phyloP scores from a whole-genome alignment of 1,140 invertebrate species.

The Dufourea novaeangliae region DNA sequence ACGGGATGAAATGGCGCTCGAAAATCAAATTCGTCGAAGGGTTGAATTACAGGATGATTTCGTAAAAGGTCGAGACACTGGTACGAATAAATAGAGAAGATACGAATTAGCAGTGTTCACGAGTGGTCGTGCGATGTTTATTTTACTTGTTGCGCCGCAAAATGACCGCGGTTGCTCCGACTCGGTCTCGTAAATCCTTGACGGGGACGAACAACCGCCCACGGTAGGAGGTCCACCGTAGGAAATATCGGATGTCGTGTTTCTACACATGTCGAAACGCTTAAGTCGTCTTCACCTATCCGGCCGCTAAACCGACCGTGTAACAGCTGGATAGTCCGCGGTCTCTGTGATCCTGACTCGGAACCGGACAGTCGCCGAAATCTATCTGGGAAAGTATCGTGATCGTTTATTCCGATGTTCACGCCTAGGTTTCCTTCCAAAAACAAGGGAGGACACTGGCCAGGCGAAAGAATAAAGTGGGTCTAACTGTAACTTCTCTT shows the following conservation, averaged over 20 bases:
- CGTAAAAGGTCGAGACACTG: too few species aligned
- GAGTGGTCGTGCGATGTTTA: not conserved
- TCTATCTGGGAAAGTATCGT: conserved; percentile 16
- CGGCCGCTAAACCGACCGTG: conserved; percentile 33
- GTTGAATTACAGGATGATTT: not conserved
- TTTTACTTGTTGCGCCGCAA: conserved; percentile 35
- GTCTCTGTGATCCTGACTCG: conserved; percentile 52
- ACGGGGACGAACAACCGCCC: conserved; percentile 37
- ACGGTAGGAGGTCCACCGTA: conserved; percentile 43
- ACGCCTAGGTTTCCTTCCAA: conserved; percentile 18
- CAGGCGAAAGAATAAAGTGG: too few species aligned
- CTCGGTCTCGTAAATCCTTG: conserved; percentile 63
- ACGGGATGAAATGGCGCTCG: too few species aligned
- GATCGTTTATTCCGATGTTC: conserved; percentile 26
- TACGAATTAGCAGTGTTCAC: not conserved
- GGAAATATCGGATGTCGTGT: conserved; percentile 74
- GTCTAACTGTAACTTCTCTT: too few species aligned
- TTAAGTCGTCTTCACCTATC: conserved; percentile 65
- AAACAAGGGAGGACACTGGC: not conserved
- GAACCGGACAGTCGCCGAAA: conserved; percentile 37
- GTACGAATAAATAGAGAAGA: not conserved
- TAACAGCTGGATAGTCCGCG: conserved; percentile 55
- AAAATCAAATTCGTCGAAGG: not conserved
- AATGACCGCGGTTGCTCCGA: conserved; percentile 1
- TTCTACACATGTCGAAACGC: conserved; percentile 75